These are phyloP conservation scores for Megalops atlanticus DNA, from an alignment of 2,113 vertebrate genomes.

Conservation along the genomic window DNA sequence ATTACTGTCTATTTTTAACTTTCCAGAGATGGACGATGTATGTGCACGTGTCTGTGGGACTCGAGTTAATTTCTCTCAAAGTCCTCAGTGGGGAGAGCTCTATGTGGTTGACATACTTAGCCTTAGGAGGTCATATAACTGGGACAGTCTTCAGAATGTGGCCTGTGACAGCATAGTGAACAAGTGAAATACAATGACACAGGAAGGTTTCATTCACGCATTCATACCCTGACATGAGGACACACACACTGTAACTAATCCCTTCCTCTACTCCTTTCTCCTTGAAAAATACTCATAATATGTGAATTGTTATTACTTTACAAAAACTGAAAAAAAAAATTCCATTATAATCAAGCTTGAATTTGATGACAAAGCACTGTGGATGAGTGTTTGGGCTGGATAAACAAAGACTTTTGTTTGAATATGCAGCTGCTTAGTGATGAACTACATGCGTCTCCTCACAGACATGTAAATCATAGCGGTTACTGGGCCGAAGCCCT, in stretches of 20 bases:
- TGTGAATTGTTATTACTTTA: too few relatives aligned
- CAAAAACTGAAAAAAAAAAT: too few relatives aligned
- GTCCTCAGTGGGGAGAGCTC: background rate
- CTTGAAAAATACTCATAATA: too few relatives aligned
- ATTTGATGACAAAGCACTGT: too few relatives aligned
- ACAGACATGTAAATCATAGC: background rate
- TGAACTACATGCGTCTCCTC: too few relatives aligned
- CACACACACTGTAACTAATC: too few relatives aligned
- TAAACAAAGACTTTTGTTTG: background rate
- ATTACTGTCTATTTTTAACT: background rate
- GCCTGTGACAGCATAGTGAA: too few relatives aligned
- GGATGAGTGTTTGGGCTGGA: background rate
- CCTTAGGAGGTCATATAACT: background rate
- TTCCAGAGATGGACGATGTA: background rate
- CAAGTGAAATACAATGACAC: too few relatives aligned
- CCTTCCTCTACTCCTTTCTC: too few relatives aligned
- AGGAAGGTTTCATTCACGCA: too few relatives aligned
- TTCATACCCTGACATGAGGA: too few relatives aligned
- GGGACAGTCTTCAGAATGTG: background rate
- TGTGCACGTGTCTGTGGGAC: background rate
- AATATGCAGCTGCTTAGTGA: background rate
- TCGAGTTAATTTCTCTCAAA: background rate
- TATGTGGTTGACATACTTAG: background rate
- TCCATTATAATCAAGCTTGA: too few relatives aligned
- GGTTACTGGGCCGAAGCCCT: slow-evolving; percentile 12